Conservation (phyloP, 1,140 invertebrate genomes). For the Bradysia coprophila region DNA sequence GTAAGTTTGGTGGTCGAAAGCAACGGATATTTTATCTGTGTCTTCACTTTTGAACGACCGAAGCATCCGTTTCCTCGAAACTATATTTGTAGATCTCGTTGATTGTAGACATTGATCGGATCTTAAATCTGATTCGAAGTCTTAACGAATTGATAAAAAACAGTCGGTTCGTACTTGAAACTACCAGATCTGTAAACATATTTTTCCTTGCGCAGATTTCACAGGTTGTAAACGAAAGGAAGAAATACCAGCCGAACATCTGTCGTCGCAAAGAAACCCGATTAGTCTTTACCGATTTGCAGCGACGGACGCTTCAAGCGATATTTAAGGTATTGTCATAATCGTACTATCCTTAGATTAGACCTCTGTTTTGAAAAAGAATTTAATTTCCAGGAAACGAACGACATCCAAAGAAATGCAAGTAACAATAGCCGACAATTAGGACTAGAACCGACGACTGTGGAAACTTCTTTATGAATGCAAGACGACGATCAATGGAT, state of each 20-base stretch:
- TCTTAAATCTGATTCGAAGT: too few relatives aligned
- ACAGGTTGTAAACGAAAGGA: conserved; percentile 97
- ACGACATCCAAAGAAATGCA: conserved; percentile 99
- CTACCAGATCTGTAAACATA: background rate
- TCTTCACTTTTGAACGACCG: too few relatives aligned
- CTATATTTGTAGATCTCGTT: too few relatives aligned
- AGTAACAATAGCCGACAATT: conserved; percentile 96
- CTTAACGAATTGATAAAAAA: too few relatives aligned
- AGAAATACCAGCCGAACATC: conserved; percentile 61
- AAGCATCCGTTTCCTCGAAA: too few relatives aligned
- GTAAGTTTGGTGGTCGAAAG: too few relatives aligned
- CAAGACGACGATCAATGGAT: conserved; percentile 89
- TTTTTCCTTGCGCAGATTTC: conserved; percentile 5
- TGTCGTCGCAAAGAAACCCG: conserved; percentile 92
- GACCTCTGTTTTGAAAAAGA: too few relatives aligned
- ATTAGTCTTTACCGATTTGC: conserved; percentile 99
- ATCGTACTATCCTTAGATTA: too few relatives aligned
- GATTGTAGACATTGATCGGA: too few relatives aligned
- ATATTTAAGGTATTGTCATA: conserved; percentile 99
- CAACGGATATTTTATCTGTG: too few relatives aligned
- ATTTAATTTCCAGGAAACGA: conserved; percentile 93
- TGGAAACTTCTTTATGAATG: conserved; percentile 99
- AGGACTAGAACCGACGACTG: conserved; percentile 93
- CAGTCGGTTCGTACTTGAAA: conserved; percentile 1
- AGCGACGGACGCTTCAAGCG: conserved; percentile 98